Conservation (phyloP, 2,888 invertebrate species). For the Nomada hirtipes region DNA sequence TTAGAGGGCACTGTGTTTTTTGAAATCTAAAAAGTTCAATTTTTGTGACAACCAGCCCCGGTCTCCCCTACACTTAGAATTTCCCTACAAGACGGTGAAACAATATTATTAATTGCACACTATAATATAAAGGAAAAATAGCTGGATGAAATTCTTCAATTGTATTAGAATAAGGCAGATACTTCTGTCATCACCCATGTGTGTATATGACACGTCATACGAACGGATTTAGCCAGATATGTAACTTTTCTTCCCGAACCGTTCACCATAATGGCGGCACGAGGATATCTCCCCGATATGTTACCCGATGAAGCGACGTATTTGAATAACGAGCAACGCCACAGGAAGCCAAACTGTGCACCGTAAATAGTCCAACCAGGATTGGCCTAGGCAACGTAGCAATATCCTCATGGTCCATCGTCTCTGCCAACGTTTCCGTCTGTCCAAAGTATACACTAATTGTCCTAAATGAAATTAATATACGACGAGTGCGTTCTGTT, state of each 20-base stretch:
- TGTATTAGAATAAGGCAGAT: background rate
- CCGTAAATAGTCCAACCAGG: constrained; percentile 34
- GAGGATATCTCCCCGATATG: constrained; percentile 21
- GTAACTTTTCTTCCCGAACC: constrained; percentile 19
- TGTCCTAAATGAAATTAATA: background rate
- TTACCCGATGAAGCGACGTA: constrained; percentile 24
- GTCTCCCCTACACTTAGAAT: too few relatives aligned
- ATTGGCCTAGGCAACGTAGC: constrained; percentile 10
- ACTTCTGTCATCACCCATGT: too few relatives aligned
- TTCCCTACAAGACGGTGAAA: too few relatives aligned
- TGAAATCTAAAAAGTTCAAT: too few relatives aligned
- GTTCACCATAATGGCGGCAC: background rate
- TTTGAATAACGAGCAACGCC: constrained; percentile 49
- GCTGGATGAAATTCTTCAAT: too few relatives aligned
- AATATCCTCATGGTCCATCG: constrained; percentile 24
- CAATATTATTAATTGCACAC: too few relatives aligned
- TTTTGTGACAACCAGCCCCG: too few relatives aligned
- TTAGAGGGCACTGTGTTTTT: too few relatives aligned
- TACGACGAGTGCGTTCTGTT: too few relatives aligned
- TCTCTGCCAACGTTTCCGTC: constrained; percentile 9
- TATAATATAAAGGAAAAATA: too few relatives aligned
- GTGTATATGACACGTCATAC: background rate
- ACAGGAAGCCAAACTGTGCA: constrained; percentile 22
- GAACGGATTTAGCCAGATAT: background rate
- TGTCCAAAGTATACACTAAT: background rate